Base-by-base conservation (phyloP, 1,140 invertebrate species). In the Neodiprion fabricii region DNA sequence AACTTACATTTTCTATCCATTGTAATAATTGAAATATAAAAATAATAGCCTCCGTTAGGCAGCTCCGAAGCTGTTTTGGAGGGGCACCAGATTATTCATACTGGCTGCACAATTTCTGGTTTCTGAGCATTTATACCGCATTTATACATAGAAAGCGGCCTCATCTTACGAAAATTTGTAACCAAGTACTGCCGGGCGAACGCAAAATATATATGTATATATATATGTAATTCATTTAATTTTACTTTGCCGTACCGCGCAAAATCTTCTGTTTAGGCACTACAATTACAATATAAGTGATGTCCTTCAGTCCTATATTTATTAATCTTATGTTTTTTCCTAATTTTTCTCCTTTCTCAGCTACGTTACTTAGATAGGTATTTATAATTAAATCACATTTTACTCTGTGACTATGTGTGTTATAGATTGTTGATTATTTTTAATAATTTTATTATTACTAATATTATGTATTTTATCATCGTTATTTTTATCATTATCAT, bases 41-140 rank as follows among this genome's bases (percentile, higher is more conserved):
- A 86, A 85, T 85, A 86, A 85, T 85, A 86, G 82, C 83, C 84
- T 85, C 81, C 82, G 80, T 78, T 81, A 75, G 76, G 79, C 79
- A 78, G 78, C 79, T 75, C 21, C 69, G 28, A 11, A 75, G 50
- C 47, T 72, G 28, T 74, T n/a, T 72, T 74, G 70, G 53, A 61
- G 75, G 74, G 75, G 66, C 70, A 76, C 71, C 71, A 77, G 75
- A 76, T 70, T 76, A 76, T 70, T 76, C 77, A 73, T 8, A 74
- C 78, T 77, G 76, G 74, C 81, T 81, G 82, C 79, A 77, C 70
- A 71, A 75, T 74, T 67, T 77, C 70, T 82, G 76, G 70, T 82
- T 80, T 84, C 80, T 83, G 82, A 84, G 83, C 83, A 83, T 84
- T 82, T 79, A 10, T 67, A 21, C 21, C 23, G 69, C 73, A 48